Evolutionary conservation across 2,113 vertebrate species (phyloP).

Genomic region (Malurus alboscapulatus): DNA sequence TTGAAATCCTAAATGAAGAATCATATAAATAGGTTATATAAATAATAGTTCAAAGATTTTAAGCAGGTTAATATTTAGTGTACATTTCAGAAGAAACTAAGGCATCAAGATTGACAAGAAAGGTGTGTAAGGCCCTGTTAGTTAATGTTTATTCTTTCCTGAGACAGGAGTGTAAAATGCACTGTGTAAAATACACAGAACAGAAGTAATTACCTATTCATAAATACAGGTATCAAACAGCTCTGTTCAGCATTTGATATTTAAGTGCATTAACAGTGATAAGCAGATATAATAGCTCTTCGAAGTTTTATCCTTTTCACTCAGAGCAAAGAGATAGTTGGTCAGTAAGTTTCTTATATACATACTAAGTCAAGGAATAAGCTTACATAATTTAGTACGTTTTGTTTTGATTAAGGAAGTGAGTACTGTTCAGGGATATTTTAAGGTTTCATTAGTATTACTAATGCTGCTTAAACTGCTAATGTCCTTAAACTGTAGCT

Average conservation of each 20-base stretch:
- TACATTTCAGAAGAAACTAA: background rate
- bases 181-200: background rate
- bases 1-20: constrained; percentile 87
- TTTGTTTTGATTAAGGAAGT: background rate
- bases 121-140: background rate
- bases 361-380: background rate
- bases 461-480: background rate
- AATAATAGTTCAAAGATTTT: background rate
- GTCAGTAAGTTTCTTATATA: background rate
- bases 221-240: background rate
- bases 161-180: background rate
- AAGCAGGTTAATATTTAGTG: background rate
- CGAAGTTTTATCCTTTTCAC: background rate
- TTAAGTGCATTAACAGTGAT: background rate
- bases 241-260: background rate
- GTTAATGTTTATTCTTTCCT: background rate
- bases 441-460: background rate
- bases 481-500: background rate
- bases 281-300: background rate
- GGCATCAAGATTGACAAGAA: background rate
- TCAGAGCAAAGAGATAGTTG: background rate
- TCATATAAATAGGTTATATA: background rate
- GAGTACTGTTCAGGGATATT: background rate
- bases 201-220: background rate
- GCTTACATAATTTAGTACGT: background rate